Evolutionary conservation across 2,888 invertebrate species (phyloP).

Genomic region (Trichogramma dendrolimi): DNA sequence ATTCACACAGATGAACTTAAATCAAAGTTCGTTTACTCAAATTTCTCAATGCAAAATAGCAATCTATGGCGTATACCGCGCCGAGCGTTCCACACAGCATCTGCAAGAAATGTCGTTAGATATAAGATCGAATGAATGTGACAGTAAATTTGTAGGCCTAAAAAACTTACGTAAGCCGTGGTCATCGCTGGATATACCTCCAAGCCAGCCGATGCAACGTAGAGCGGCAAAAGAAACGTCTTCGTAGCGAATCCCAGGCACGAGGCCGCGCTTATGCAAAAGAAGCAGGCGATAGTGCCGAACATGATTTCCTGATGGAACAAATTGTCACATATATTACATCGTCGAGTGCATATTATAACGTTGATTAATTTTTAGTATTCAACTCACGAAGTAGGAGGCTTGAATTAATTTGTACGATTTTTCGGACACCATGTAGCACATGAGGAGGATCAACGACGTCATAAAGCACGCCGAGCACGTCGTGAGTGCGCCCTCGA

Average conservation of each 20-base stretch:
- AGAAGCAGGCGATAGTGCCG: slow-evolving; percentile 70
- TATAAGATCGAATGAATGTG: too few relatives aligned
- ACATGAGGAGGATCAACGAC: slow-evolving; percentile 67
- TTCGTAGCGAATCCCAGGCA: slow-evolving; percentile 77
- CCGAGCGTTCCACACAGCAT: slow-evolving; percentile 13
- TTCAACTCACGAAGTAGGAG: slow-evolving; percentile 73
- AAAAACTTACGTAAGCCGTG: slow-evolving; percentile 73
- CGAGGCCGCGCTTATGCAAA: slow-evolving; percentile 74
- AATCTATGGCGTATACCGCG: slow-evolving; percentile 17
- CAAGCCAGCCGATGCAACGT: slow-evolving; percentile 69
- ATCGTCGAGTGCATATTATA: neutral
- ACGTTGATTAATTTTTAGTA: too few relatives aligned
- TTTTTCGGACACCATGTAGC: slow-evolving; percentile 75
- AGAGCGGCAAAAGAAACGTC: slow-evolving; percentile 71
- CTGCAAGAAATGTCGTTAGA: slow-evolving; percentile 3
- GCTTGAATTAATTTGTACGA: slow-evolving; percentile 72
- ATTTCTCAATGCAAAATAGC: slow-evolving; percentile 19
- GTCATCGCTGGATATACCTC: slow-evolving; percentile 85
- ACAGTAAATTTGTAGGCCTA: neutral
- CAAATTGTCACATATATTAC: slow-evolving; percentile 11
- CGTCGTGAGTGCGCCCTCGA: slow-evolving; percentile 76
- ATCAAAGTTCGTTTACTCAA: slow-evolving; percentile 2
- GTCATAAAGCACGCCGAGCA: slow-evolving; percentile 77
- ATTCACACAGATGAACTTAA: neutral
- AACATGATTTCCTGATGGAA: slow-evolving; percentile 71